Evolutionary conservation across 1,140 invertebrate species (phyloP), one percentile per base, ranked within the genome.

Genomic region (Euwallacea similis): DNA sequence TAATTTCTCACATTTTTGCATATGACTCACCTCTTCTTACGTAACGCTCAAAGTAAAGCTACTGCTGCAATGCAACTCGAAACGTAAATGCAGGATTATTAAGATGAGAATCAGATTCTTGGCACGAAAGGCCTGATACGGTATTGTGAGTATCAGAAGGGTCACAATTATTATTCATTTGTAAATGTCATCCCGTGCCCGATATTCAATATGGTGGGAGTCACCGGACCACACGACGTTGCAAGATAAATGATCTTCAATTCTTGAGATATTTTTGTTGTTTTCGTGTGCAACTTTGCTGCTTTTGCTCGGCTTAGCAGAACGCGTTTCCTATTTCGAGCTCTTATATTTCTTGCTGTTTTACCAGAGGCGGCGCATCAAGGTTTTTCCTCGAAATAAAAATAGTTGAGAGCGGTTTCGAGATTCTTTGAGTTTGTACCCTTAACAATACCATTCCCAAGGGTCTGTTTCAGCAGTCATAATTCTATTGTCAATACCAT

Each of bases 101-200:
- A 64, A 59, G 61, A 63, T 59, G 42, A 56, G 47, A 55, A 47
- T 56, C 44, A 13, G 16, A 56, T 70, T 70, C 60, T 56, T 65
- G 42, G 61, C 54, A 58, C 50, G 50, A 63, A 70, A 70, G 43
- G 47, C 63, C 58, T 55, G 67, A 69, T 69, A 69, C 59, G 54
- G 69, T 62, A 77, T 79, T 79, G 77, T 79, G 71, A 72, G 73
- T 74, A 75, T 76, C 75, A 79, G 74, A 79, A 78, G 76, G 76
- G 77, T 62, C 77, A 79, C 75, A 76, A 79, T 79, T 79, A 79
- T 79, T 79, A 79, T 79, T 79, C 77, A 79, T 79, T 79, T 79
- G 77, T 79, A 79, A 77, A 78, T 78, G 77, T 79, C 77, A 79
- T 71, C 69, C 71, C 63, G 74, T 78, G 77, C 73, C 76, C 77